These are phyloP conservation scores for Muntiacus muntjak DNA, from an alignment of 2,113 vertebrate genomes.

Conservation along the genomic window DNA sequence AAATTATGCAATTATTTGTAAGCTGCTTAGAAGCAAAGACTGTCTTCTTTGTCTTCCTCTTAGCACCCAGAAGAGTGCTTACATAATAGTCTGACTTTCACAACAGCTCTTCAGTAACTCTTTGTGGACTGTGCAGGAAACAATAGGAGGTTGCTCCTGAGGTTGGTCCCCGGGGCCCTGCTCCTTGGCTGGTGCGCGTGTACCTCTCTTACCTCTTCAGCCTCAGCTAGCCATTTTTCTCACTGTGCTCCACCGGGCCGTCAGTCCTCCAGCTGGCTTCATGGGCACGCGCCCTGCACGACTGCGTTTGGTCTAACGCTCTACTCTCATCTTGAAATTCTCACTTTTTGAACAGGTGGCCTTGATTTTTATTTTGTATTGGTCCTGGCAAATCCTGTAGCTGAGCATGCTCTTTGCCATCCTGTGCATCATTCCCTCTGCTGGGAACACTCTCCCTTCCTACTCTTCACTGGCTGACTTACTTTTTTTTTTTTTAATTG, in stretches of 20 bases:
- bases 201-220: background rate
- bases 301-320: background rate
- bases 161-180: background rate
- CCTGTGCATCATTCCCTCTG: background rate
- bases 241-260: background rate
- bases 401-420: background rate
- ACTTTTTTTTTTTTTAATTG: background rate
- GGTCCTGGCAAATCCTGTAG: background rate
- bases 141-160: background rate
- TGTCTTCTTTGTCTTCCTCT: slow-evolving; percentile 5
- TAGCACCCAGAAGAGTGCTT: background rate
- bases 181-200: background rate
- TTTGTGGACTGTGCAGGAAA: background rate
- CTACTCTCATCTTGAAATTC: background rate
- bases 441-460: background rate
- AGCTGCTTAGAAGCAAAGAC: background rate
- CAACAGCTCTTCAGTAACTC: background rate
- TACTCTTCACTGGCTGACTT: background rate
- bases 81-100: background rate
- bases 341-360: background rate
- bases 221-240: background rate
- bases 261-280: background rate
- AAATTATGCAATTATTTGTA: slow-evolving; percentile 18
- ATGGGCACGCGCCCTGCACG: background rate
- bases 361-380: background rate